phyloP scores from a whole-genome alignment of 2,797 vertebrate genomes.

The Muscicapa striata region DNA sequence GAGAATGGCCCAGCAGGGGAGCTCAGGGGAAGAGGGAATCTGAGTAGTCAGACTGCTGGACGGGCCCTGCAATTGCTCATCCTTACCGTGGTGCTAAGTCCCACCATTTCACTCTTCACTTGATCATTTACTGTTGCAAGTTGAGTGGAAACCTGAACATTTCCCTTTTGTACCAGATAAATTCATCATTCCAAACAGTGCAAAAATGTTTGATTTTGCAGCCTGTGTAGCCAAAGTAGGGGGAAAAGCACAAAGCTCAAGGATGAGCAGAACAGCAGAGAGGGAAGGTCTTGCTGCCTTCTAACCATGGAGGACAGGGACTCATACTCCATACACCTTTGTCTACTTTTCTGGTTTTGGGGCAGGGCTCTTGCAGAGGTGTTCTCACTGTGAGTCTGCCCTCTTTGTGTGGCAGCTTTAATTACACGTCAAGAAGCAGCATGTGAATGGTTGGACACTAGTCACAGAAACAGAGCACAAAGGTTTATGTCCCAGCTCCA shows the following conservation, averaged over 20 bases:
- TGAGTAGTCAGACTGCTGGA: neutral
- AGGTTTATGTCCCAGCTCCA: rapidly evolving
- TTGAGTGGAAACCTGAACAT: neutral
- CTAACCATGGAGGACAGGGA: neutral
- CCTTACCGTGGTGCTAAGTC: neutral
- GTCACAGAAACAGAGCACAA: rapidly evolving
- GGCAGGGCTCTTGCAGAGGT: neutral
- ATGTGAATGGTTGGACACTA: too few species aligned
- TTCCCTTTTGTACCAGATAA: neutral
- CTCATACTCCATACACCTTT: rapidly evolving
- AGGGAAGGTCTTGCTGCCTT: neutral
- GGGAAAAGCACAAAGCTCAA: neutral
- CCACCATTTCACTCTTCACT: neutral
- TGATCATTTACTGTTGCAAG: neutral
- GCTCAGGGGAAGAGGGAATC: neutral
- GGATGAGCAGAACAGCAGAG: neutral
- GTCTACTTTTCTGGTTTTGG: neutral
- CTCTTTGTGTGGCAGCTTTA: neutral
- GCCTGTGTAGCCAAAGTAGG: neutral
- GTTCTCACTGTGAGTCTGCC: neutral
- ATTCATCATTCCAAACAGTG: neutral
- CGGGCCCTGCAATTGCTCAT: rapidly evolving
- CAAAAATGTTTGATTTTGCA: neutral
- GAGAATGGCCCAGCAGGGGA: neutral
- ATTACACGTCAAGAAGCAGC: neutral